These are phyloP conservation scores for Porites divaricata DNA, from an alignment of 92 coral and sea anemone genomes.

Conservation along the genomic window DNA sequence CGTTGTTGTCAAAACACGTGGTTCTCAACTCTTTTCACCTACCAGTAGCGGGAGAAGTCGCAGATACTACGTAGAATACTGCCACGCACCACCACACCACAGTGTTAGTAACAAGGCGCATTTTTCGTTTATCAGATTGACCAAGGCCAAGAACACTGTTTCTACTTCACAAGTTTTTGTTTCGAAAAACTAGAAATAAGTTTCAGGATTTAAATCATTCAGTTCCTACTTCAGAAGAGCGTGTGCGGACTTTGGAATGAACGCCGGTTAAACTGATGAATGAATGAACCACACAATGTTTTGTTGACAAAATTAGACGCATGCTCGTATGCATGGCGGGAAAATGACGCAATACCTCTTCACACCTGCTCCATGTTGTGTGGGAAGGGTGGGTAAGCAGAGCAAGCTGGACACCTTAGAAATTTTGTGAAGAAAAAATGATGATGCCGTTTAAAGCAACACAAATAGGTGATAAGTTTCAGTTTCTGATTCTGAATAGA, in stretches of 20 bases:
- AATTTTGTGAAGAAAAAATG: too few relatives aligned
- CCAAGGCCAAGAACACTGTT: not conserved
- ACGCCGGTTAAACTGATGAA: conserved; percentile 31
- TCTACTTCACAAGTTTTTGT: not conserved
- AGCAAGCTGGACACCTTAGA: not conserved
- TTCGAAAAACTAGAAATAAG: not conserved
- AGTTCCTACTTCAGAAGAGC: not conserved
- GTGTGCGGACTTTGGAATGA: conserved; percentile 26
- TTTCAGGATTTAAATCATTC: not conserved
- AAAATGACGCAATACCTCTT: conserved; percentile 34
- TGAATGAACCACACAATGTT: conserved; percentile 22
- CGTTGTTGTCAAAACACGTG: conserved; percentile 16
- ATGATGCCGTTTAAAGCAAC: too few relatives aligned
- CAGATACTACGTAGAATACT: not conserved
- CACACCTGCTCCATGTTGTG: not conserved
- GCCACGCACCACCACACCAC: conserved; percentile 27
- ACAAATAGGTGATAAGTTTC: too few relatives aligned
- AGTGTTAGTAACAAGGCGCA: not conserved
- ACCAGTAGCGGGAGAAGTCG: conserved; percentile 12
- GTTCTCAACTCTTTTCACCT: conserved; percentile 14
- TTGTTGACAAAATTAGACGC: conserved; percentile 30
- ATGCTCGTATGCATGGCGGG: conserved; percentile 39
- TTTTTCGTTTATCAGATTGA: not conserved
- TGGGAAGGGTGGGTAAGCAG: not conserved
- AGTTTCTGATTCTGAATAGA: too few relatives aligned